A percentile compares a stretch with the other conserved stretches of the same genome.
Conservation (phyloP, 2,113 vertebrate species). For the Pelecanus crispus region DNA sequence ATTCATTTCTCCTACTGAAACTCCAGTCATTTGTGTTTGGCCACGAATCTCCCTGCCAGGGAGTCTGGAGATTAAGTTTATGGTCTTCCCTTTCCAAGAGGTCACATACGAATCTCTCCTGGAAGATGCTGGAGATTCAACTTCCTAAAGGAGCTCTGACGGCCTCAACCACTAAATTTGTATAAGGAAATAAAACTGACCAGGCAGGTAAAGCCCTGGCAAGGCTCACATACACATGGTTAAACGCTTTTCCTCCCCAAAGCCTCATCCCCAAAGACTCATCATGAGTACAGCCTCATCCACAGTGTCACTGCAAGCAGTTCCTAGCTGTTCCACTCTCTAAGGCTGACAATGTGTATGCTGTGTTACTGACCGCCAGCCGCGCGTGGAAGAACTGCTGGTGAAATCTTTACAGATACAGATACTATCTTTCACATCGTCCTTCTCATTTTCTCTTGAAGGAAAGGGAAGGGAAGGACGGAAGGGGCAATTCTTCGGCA, state of each 20-base stretch:
- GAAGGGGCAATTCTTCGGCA: background rate
- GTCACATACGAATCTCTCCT: background rate
- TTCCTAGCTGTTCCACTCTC: background rate
- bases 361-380: background rate
- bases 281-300: background rate
- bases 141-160: background rate
- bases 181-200: background rate
- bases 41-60: fast-evolving
- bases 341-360: background rate
- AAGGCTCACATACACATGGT: background rate
- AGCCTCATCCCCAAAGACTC: no score
- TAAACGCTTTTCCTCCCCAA: background rate
- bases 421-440: background rate
- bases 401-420: background rate
- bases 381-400: background rate
- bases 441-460: background rate
- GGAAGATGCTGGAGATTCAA: background rate
- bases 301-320: background rate
- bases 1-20: background rate
- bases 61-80: background rate
- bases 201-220: background rate
- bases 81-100: background rate
- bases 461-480: background rate
- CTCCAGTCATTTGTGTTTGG: background rate
- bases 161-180: background rate